A percentile compares a stretch with the other conserved stretches of the same genome.
Conservation (phyloP, 2,888 invertebrate species). For the Acleris sparsana region DNA sequence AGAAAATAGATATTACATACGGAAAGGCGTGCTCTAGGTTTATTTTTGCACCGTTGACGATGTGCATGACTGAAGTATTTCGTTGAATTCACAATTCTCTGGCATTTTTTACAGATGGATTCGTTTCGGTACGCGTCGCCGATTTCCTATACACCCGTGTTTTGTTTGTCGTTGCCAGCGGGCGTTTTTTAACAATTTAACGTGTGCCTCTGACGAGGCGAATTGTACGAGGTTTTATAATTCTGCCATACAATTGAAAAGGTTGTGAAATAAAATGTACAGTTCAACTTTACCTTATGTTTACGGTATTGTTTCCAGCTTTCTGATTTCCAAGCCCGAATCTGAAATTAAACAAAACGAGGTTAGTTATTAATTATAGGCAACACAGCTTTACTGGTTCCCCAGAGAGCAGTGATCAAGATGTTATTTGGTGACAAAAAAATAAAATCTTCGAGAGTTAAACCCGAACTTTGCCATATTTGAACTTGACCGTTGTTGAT, state of each 20-base stretch:
- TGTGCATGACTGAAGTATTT: constrained; percentile 60
- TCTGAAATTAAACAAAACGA: constrained; percentile 15
- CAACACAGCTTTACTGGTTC: too few species aligned
- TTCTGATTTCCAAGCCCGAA: constrained; percentile 8
- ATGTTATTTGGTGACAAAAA: too few species aligned
- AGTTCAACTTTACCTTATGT: constrained; percentile 17
- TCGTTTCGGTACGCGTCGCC: constrained; percentile 40
- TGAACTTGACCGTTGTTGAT: too few species aligned
- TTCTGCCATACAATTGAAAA: neutral
- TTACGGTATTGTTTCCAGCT: constrained; percentile 28
- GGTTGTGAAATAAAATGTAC: neutral
- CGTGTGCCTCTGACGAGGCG: constrained; percentile 6
- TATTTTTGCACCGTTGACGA: constrained; percentile 67
- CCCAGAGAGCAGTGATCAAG: too few species aligned
- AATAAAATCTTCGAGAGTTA: too few species aligned
- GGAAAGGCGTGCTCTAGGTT: constrained; percentile 58
- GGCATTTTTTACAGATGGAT: constrained; percentile 39
- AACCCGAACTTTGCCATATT: too few species aligned
- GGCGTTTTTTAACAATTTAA: constrained; percentile 18
- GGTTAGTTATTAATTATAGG: neutral
- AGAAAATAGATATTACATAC: constrained; percentile 35
- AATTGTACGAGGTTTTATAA: constrained; percentile 1
- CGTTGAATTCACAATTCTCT: constrained; percentile 61
- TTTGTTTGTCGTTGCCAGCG: constrained; percentile 14
- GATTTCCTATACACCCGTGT: constrained; percentile 33